Evolutionary conservation across 2,113 vertebrate species (phyloP), one percentile per base, ranked within the genome.

Genomic region (Siniperca chuatsi): DNA sequence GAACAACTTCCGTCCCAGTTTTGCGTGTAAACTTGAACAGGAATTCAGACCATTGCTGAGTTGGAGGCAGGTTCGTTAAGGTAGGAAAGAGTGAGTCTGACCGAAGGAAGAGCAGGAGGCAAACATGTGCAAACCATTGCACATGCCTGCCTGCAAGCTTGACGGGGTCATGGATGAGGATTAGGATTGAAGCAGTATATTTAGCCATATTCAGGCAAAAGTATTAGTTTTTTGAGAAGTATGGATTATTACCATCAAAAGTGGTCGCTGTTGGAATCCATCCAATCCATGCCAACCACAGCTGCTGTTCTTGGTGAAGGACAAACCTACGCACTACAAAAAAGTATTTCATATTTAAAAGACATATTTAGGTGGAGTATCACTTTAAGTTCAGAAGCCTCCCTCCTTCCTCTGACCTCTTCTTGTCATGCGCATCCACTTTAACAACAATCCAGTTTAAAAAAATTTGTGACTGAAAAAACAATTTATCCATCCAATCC

Each of bases 381-480:
- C 35, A 46, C 25, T 35, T 48, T 6, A 18, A n/a, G 61, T 61
- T 79, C 62, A 73, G 48, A 11, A 35, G n/a, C 60, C 33, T 50
- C 58, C 33, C 10, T 18, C 40, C 50, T 13, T 71, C 23, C 33
- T 81, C 48, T 13, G 66, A 75, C 69, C 84, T 67, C 23, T 0
- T 75, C 8, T 57, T 61, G 42, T 35, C 68, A 8, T 29, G 6
- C 23, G 21, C 35, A 4, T 79, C n/a, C 21, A 72, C 60, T 68
- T 64, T 83, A 58, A 74, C 61, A 81, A 54, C 75, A 65, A 67
- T 33, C 33, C 37, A 61, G 5, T 81, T 52, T 21, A 46, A 54
- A 67, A 61, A 62, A 67, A 62, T 70, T 52, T 75, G 46, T 75
- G 76, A 80, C 60, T 78, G 72, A 44, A 76, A 79, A 72, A 85